Evolutionary conservation across 2,113 vertebrate species (phyloP).

Genomic region (Hoplias malabaricus): DNA sequence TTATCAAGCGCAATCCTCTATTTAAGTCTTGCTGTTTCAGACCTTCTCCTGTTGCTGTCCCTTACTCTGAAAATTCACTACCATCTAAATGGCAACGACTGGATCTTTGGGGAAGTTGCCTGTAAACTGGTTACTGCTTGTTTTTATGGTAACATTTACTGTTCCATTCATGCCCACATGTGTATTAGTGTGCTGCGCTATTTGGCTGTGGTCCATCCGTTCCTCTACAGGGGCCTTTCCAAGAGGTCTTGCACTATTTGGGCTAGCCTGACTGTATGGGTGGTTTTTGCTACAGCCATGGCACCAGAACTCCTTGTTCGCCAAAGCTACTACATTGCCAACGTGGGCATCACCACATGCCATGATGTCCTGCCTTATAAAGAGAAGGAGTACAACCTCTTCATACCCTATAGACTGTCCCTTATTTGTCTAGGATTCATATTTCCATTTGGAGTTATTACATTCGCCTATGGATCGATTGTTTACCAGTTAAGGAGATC

Average conservation of each 20-base stretch:
- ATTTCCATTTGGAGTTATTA: slow-evolving; percentile 76
- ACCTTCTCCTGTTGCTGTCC: slow-evolving; percentile 82
- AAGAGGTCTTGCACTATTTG: slow-evolving; percentile 69
- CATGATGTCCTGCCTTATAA: slow-evolving; percentile 80
- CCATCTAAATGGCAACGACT: slow-evolving; percentile 84
- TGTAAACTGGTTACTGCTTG: slow-evolving; percentile 77
- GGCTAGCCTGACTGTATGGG: slow-evolving; percentile 76
- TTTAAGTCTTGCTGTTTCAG: slow-evolving; percentile 82
- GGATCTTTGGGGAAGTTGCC: slow-evolving; percentile 85
- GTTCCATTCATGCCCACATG: slow-evolving; percentile 81
- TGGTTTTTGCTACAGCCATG: slow-evolving; percentile 72
- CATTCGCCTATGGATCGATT: slow-evolving; percentile 81
- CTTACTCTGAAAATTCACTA: slow-evolving; percentile 84
- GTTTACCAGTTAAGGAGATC: slow-evolving; percentile 76
- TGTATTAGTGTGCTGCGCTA: slow-evolving; percentile 87
- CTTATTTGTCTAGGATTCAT: slow-evolving; percentile 80
- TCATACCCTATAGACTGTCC: slow-evolving; percentile 79
- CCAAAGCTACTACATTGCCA: slow-evolving; percentile 75
- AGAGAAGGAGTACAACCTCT: slow-evolving; percentile 31
- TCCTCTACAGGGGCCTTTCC: slow-evolving; percentile 79
- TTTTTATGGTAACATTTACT: slow-evolving; percentile 91
- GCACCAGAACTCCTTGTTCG: slow-evolving; percentile 79
- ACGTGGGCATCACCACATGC: slow-evolving; percentile 74
- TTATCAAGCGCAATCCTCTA: slow-evolving; percentile 78
- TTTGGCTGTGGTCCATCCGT: slow-evolving; percentile 86